Percentiles rank a stretch among this genome's conserved stretches.
These are phyloP conservation scores for Xerus inauris DNA, from an alignment of 2,113 vertebrate species.

Conservation along the genomic window DNA sequence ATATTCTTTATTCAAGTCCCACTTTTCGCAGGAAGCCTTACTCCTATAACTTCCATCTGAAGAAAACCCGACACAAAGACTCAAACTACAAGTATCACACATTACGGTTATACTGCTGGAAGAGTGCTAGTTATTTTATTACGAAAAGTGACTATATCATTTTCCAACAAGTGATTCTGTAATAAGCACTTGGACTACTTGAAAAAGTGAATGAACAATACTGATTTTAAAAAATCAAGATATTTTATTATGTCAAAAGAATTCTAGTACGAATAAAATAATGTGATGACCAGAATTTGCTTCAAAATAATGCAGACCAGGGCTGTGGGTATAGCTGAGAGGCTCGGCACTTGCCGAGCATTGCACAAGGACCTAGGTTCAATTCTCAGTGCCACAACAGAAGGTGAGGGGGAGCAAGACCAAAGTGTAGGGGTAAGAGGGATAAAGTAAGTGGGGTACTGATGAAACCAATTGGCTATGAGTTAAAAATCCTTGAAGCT, in stretches of 20 bases:
- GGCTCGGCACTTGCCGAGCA: too few species aligned
- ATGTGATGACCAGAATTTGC: neutral
- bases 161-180: neutral
- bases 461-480: neutral
- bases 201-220: slow-evolving; percentile 35
- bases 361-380: too few species aligned
- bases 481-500: neutral
- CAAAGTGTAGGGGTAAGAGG: neutral
- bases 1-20: slow-evolving; percentile 18
- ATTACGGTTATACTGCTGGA: neutral
- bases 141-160: neutral
- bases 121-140: neutral
- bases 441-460: neutral
- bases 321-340: too few species aligned
- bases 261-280: slow-evolving; percentile 50
- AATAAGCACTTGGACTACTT: slow-evolving; percentile 50
- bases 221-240: neutral
- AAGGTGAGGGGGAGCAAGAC: too few species aligned
- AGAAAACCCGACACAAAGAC: neutral
- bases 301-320: slow-evolving; percentile 1
- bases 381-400: too few species aligned
- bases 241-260: slow-evolving; percentile 49
- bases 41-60: neutral
- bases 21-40: slow-evolving; percentile 38
- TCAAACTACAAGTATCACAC: neutral